Percentiles rank a stretch among this genome's conserved stretches.
Conservation (phyloP, 2,113 vertebrate species). For the Apaloderma vittatum region DNA sequence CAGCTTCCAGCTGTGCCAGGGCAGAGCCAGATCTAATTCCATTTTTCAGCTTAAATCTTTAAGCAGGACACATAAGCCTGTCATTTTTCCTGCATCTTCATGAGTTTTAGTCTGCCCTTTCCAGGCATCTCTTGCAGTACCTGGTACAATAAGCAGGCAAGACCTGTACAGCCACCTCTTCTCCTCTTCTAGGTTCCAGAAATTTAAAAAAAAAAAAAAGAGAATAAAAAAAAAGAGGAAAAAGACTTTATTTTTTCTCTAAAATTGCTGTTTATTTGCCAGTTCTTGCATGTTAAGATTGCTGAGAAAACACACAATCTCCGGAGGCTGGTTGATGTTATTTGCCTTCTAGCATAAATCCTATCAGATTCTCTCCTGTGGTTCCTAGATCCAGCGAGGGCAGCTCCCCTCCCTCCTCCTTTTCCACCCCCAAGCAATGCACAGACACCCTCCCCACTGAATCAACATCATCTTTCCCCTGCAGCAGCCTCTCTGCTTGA, state of each 20-base stretch:
- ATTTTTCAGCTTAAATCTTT: not conserved
- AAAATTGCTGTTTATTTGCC: slow-evolving; percentile 38
- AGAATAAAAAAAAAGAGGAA: not conserved
- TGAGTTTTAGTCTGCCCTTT: not conserved
- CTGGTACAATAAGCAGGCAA: not conserved
- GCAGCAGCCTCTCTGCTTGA: not conserved
- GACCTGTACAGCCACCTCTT: not conserved
- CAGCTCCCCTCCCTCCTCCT: not conserved
- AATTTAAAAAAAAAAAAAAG: not conserved
- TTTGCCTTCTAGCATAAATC: slow-evolving; percentile 42
- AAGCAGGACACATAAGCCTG: not conserved
- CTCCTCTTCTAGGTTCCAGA: not conserved
- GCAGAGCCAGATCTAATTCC: not conserved
- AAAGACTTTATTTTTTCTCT: not conserved
- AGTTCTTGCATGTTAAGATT: slow-evolving; percentile 1
- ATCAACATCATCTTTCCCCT: not conserved
- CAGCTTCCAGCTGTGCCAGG: not conserved
- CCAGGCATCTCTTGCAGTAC: not conserved
- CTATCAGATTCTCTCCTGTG: not conserved
- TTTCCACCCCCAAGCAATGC: not conserved
- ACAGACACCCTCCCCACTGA: not conserved
- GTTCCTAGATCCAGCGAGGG: not conserved
- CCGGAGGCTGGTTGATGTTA: slow-evolving; percentile 1
- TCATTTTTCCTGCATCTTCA: not conserved
- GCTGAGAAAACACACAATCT: slow-evolving; percentile 33